Evolutionary conservation across 2,888 invertebrate species (phyloP), one percentile per base, ranked within the genome.

Genomic region (Scaptomyza cyrtandrae): DNA sequence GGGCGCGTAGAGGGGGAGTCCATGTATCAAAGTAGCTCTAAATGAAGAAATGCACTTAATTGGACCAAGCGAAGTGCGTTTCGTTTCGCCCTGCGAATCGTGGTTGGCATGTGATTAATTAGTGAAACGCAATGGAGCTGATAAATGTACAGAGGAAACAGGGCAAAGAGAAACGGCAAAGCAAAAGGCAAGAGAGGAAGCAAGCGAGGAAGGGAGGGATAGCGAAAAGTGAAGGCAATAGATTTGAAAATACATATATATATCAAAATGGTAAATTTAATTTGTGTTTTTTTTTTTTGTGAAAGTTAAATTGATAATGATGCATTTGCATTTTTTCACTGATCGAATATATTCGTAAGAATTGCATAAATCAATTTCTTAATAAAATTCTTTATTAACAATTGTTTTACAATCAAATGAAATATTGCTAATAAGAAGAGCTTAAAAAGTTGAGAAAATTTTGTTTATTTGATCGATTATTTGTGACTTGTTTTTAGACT

Each of bases 41-140:
- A 67, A 63, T 71, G 70, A 76, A 81, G 86, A 79, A 84, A 75
- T 81, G 77, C 86, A 86, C 80, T 80, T 83, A 86, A 83, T 86
- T 83, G 83, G 79, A 74, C 56, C 61, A 48, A 61, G 57, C 53
- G 55, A 68, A 69, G 62, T 71, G 62, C 73, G 73, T 63, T 75
- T 33, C 33, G 33, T 16, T 41, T 49, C 41, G 43, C 31, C 19
- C 35, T 19, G 56, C 37, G 31, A 19, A 9, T 33, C 33, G 33
- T 70, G 55, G 67, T 63, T 66, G 71, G 72, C 66, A 71, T 69
- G 77, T 80, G 78, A 83, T 81, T 83, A 86, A 83, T 83, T 86
- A 86, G 84, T 77, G 84, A 64, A 59, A 27, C 45, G 67, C 50
- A 49, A 46, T 39, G 45, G 24, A n/a, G 6, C 31, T 50, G 57